Base-by-base conservation (phyloP, 2,888 invertebrate genomes). In the Papilio elwesi region DNA sequence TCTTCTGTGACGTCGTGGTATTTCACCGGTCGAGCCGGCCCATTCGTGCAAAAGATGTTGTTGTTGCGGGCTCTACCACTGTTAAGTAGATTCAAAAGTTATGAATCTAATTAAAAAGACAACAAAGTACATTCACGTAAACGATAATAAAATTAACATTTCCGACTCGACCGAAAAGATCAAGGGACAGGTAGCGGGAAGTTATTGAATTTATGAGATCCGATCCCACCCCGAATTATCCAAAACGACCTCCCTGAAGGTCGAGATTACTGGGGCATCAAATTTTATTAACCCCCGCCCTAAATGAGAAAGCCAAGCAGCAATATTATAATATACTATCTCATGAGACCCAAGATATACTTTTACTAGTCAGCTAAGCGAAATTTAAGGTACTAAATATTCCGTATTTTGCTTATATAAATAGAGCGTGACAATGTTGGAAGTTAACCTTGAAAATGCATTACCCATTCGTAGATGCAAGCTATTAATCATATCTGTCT, bases 181-280 rank as follows among this genome's bases (percentile, higher is more conserved):
- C 73, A 74, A 70, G 49, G 65, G 36, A 26, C 70, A 63, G 66
- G 71, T 70, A 71, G 15, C 43, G 51, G 51, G 51, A 65, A 63
- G 67, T 75, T 73, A 75, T 71, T 66, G 68, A 71, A 71, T 75
- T 75, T 75, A 68, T 68, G 68, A 16, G 16, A 62, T 15, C 67
- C 64, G 51, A 70, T 72, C 59, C 71, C 59, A 8, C 64, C 38
- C 70, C 64, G 16, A 68, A 70, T 70, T 72, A 64, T 53, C 59
- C 70, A 12, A 66, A 70, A 70, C 62, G 66, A 48, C 51, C 68
- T 69, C 63, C 64, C 53, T 12, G 48, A 52, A 71, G 68, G 68
- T 72, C 36, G 62, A 72, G 15, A 68, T 63, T 71, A 67, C 67
- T 13, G 26, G 70, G 53, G 10, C 49, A 48, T 65, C 55, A 57